A percentile compares a stretch with the other conserved stretches of the same genome.
Conservation (phyloP, 2,113 vertebrate species). For the Nesoenas mayeri region DNA sequence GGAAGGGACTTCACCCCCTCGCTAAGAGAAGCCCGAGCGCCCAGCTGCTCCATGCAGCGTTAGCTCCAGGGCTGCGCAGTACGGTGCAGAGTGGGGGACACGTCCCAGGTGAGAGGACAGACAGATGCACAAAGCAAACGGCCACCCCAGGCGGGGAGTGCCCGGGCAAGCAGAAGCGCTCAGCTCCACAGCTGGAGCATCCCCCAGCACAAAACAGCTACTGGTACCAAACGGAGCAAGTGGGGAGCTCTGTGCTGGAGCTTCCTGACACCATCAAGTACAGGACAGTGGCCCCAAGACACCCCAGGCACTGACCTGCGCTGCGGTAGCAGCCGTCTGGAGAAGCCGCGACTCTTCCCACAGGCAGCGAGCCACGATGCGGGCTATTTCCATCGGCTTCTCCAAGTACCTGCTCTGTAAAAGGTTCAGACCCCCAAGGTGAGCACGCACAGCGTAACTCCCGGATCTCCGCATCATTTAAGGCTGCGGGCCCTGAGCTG, state of each 20-base stretch:
- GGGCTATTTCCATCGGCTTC: conserved; percentile 97
- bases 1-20: not conserved
- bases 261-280: not conserved
- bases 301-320: conserved; percentile 78
- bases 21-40: not conserved
- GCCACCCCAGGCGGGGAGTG: not conserved
- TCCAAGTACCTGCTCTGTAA: conserved; percentile 93
- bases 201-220: not conserved
- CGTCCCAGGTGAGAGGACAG: not conserved
- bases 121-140: not conserved
- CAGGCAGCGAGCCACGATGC: conserved; percentile 94
- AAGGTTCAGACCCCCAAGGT: not conserved
- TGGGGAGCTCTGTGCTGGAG: rapidly evolving
- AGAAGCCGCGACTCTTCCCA: conserved; percentile 95
- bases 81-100: not conserved
- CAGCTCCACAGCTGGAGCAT: not conserved
- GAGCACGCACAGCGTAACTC: not conserved
- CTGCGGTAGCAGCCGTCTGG: conserved; percentile 89
- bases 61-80: not conserved
- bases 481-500: rapidly evolving
- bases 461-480: rapidly evolving
- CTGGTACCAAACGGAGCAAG: not conserved
- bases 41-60: not conserved
- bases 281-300: not conserved
- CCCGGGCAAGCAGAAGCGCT: not conserved